Evolutionary conservation across 2,888 invertebrate genomes (phyloP), one percentile per base, ranked within the genome.

Genomic region (Pammene fasciana): DNA sequence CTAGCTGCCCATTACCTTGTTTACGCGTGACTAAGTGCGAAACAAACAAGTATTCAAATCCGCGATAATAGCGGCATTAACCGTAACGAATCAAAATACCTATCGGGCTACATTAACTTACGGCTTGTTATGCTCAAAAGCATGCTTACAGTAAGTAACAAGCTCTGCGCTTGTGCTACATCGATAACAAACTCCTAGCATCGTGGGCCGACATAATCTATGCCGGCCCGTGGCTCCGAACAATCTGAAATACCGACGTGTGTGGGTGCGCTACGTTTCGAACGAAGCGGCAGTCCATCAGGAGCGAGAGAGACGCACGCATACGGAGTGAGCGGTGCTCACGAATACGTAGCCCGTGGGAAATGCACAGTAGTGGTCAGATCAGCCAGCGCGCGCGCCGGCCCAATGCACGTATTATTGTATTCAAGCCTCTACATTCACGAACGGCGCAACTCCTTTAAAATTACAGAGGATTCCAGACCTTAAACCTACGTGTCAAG

Each of bases 311-410:
- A 75, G 90, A 91, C 80, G 74, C 71, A 72, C 86, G 86, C 87
- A 87, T 86, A 80, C 79, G 70, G 84, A 79, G 79, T 65, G 84
- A 92, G 74, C 73, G 79, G 82, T 75, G 79, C 77, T 73, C 83
- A 75, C 72, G 75, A 82, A 79, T 81, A 84, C 84, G 84, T 86
- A 87, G 88, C 88, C 89, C 93, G 93, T 93, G 93, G 93, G 93
- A 93, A 93, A 90, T 93, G 93, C 92, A 93, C 93, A 93, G 93
- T 92, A 93, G 93, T 92, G 92, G 92, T 90, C 92, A 90, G 92
- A 91, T 87, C 89, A 88, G 89, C 86, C 84, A 84, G 89, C 90
- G 91, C 90, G 92, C 91, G 91, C 93, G 92, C 90, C 90, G 89
- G 88, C 91, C 92, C 92, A 89, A 86, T 90, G 92, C 91, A 90